Evolutionary conservation across 2,888 invertebrate species (phyloP).

Genomic region (Drosophila subquinaria): DNA sequence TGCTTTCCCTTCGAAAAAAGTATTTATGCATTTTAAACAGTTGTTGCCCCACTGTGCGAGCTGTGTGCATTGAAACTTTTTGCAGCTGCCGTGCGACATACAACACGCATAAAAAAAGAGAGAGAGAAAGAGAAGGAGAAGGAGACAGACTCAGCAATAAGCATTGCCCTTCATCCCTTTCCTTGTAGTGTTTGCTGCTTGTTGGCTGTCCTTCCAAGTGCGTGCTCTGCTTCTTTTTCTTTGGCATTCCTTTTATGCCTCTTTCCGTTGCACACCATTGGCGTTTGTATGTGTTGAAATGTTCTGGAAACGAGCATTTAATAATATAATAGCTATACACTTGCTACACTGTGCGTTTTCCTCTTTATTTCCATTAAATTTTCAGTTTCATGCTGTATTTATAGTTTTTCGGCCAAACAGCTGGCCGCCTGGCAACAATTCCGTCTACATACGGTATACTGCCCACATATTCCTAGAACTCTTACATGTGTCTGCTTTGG

Average conservation of each 20-base stretch:
- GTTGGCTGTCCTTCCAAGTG: conserved; percentile 12
- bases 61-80: conserved; percentile 36
- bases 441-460: conserved; percentile 10
- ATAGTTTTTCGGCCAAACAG: conserved; percentile 39
- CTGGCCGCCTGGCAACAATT: conserved; percentile 46
- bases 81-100: conserved; percentile 46
- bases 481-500: conserved; percentile 17
- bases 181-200: conserved; percentile 9
- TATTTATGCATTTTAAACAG: conserved; percentile 9
- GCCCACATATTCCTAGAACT: conserved; percentile 29
- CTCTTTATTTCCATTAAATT: conserved; percentile 16
- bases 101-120: conserved; percentile 23
- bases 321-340: conserved; percentile 14
- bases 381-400: conserved; percentile 34
- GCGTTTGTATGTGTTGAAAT: conserved; percentile 19
- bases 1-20: conserved; percentile 40
- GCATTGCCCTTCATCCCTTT: conserved; percentile 53
- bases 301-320: conserved; percentile 39
- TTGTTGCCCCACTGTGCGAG: conserved; percentile 36
- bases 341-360: conserved; percentile 35
- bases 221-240: conserved; percentile 5
- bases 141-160: conserved; percentile 3
- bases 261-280: conserved; percentile 11
- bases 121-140: conserved; percentile 13
- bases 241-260: conserved; percentile 12